These are phyloP conservation scores for Turritopsis rubra DNA, from an alignment of 30 jellyfish, hydroid and myxozoan species.

Conservation along the genomic window DNA sequence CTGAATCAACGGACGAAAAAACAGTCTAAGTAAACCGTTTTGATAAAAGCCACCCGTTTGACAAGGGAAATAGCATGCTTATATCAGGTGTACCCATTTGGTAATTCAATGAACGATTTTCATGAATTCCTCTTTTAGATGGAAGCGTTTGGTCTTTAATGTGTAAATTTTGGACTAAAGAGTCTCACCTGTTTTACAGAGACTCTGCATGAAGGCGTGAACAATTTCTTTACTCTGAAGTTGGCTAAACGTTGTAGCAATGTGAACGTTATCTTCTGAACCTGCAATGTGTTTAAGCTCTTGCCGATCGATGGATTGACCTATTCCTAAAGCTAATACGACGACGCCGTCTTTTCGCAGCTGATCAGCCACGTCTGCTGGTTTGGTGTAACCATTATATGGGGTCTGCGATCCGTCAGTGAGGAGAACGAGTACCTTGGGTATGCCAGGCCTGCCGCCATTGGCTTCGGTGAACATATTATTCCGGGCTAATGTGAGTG, in stretches of 20 bases:
- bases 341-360: background rate
- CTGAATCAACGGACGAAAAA: background rate
- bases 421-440: background rate
- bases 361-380: background rate
- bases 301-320: background rate
- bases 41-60: too few relatives aligned
- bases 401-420: background rate
- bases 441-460: background rate
- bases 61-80: too few relatives aligned
- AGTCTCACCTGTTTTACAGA: background rate
- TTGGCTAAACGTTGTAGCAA: background rate
- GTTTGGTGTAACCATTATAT: background rate
- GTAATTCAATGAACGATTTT: too few relatives aligned
- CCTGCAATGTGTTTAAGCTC: background rate
- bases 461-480: background rate
- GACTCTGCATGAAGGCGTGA: background rate
- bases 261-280: background rate
- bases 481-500: background rate
- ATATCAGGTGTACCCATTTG: too few relatives aligned
- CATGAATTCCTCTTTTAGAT: too few relatives aligned
- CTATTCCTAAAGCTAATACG: background rate
- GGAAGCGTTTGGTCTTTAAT: too few relatives aligned
- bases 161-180: background rate
- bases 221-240: background rate
- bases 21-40: too few relatives aligned